Base-by-base conservation (phyloP, 1,140 invertebrate species). In the Drosophila cardini region DNA sequence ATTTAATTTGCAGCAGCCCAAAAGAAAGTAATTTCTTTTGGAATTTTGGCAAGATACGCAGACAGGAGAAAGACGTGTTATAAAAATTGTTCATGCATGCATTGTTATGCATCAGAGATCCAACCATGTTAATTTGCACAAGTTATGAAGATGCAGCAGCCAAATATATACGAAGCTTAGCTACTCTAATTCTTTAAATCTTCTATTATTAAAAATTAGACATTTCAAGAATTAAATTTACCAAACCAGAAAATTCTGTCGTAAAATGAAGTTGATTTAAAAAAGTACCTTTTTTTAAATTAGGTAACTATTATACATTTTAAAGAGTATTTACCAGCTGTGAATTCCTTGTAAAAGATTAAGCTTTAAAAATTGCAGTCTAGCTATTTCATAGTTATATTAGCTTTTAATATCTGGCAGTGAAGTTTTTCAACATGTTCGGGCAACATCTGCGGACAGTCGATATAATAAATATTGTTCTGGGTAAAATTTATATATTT, bases 381-480 rank as follows among this genome's bases (percentile, higher is more conserved):
- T 10, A 30, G 36, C 4, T 18, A 63, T 36, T 6, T 63, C 13
- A 40, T 21, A 32, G n/a, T 18, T 48, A 62, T 42, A 52, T 63
- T 63, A 63, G 34, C 50, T 21, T 63, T 63, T 52, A 26, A 63
- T 63, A 9, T 52, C 9, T 30, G 26, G 46, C 36, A 48, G 46
- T 53, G 46, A 48, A 63, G 60, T 63, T 32, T 63, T 30, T 8
- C 60, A 63, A 32, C 11, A 62, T 63, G 60, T 52, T 52, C 36
- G 34, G 46, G 16, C 36, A 53, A 42, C 21, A 34, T 40, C 36
- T 63, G 4, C 13, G 13, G 21, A 38, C 34, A 10, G 15, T 62
- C 4, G 50, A 62, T 50, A 63, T 52, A 30, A 63, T 63, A 52
- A 13, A 63, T 21, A 52, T 63, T 30, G 36, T 32, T 52, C 40